These are phyloP conservation scores for Drosophila pseudoananassae DNA, from an alignment of 1,140 invertebrate genomes.

Conservation along the genomic window DNA sequence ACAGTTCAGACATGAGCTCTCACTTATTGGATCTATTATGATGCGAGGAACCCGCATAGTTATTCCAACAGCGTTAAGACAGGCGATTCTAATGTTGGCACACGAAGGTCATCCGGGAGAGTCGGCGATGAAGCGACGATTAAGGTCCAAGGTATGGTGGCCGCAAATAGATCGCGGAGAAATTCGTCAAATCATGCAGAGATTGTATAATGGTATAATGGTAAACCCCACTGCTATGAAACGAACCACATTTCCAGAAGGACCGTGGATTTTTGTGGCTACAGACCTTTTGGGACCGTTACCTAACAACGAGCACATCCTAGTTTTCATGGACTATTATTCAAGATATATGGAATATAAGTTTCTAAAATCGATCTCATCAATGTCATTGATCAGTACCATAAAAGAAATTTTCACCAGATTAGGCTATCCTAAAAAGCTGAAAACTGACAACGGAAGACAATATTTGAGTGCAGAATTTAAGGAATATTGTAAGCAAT, in stretches of 20 bases:
- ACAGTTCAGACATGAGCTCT: conserved; percentile 33
- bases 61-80: conserved; percentile 60
- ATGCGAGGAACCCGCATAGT: conserved; percentile 47
- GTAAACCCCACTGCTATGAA: conserved; percentile 25
- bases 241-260: conserved; percentile 15
- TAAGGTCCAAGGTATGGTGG: conserved; percentile 86
- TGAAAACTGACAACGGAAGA: too few species aligned
- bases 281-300: too few species aligned
- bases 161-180: conserved; percentile 84
- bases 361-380: too few species aligned
- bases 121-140: conserved; percentile 85
- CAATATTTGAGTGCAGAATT: too few species aligned
- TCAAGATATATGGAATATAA: neutral
- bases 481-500: too few species aligned
- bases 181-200: conserved; percentile 83
- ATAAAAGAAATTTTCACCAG: too few species aligned
- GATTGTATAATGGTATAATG: too few species aligned
- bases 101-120: conserved; percentile 85
- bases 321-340: too few species aligned
- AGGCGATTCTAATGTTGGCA: conserved; percentile 65
- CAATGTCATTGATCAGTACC: too few species aligned
- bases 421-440: too few species aligned
- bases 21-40: conserved; percentile 12
- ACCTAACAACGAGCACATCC: too few species aligned
- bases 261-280: conserved; percentile 26